A percentile compares a stretch with the other conserved stretches of the same genome.
Conservation (phyloP, 30 jellyfish, hydroid and myxozoan species). For the Hydractinia echinata region DNA sequence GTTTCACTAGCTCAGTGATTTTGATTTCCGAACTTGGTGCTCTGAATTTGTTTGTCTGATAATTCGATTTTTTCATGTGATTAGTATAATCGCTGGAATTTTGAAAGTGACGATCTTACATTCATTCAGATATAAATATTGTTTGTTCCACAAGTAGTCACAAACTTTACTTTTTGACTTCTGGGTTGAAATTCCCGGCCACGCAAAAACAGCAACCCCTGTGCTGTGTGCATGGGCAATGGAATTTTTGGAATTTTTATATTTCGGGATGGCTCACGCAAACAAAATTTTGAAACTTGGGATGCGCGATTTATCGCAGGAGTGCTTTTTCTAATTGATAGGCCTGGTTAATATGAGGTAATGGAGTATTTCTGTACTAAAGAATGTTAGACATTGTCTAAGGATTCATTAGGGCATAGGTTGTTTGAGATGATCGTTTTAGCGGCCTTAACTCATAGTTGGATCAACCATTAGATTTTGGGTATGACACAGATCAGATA, state of each 20-base stretch:
- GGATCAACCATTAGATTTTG: conserved; percentile 15
- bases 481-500: conserved; percentile 12
- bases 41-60: no score
- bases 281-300: neutral
- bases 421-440: conserved; percentile 10
- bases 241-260: neutral
- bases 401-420: neutral
- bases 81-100: no score
- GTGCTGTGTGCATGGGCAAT: neutral
- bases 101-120: neutral
- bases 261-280: neutral
- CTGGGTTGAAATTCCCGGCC: neutral
- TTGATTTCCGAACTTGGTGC: no score
- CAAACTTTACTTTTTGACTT: neutral
- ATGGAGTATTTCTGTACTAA: conserved; percentile 14
- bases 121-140: neutral
- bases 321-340: neutral
- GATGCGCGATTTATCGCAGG: neutral
- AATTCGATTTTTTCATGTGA: no score
- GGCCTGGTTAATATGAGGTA: neutral
- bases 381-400: neutral
- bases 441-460: conserved; percentile 7
- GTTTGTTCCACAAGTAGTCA: neutral
- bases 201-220: neutral
- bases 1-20: neutral